Evolutionary conservation across 1,140 invertebrate genomes (phyloP).

Genomic region (Zaprionus capensis): DNA sequence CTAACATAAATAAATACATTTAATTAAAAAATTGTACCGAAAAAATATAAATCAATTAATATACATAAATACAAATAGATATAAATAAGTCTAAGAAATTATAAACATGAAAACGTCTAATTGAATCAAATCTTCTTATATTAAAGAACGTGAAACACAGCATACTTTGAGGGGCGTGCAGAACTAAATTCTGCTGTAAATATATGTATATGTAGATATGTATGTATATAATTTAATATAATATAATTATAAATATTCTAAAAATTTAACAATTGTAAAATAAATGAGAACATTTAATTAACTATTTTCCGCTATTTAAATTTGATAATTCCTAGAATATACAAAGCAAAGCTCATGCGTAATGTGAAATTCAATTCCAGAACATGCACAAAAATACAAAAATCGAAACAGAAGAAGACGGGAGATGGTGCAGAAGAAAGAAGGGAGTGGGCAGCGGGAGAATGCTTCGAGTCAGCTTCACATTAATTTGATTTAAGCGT

Average conservation of each 20-base stretch:
- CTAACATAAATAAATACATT: too few species aligned
- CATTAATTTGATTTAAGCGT: constrained; percentile 59
- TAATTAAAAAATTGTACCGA: too few species aligned
- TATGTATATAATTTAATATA: not conserved
- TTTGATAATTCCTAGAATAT: not conserved
- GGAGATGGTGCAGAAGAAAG: constrained; percentile 1
- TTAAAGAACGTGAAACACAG: not conserved
- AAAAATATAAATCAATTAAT: too few species aligned
- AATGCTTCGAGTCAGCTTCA: constrained; percentile 33
- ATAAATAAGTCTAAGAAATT: too few species aligned
- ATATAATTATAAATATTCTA: not conserved
- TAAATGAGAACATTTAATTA: not conserved
- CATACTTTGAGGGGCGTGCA: not conserved
- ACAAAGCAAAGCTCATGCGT: not conserved
- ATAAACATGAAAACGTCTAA: too few species aligned
- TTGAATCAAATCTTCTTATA: too few species aligned
- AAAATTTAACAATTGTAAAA: not conserved
- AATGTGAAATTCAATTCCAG: constrained; percentile 22
- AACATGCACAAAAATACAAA: constrained; percentile 28
- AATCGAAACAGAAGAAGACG: constrained; percentile 8
- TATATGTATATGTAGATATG: not conserved
- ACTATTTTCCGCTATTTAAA: not conserved
- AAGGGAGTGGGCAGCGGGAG: too few species aligned
- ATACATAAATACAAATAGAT: too few species aligned
- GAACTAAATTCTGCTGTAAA: too few species aligned